phyloP scores from a whole-genome alignment of 2,888 invertebrate species.

The Parnassius mnemosyne region DNA sequence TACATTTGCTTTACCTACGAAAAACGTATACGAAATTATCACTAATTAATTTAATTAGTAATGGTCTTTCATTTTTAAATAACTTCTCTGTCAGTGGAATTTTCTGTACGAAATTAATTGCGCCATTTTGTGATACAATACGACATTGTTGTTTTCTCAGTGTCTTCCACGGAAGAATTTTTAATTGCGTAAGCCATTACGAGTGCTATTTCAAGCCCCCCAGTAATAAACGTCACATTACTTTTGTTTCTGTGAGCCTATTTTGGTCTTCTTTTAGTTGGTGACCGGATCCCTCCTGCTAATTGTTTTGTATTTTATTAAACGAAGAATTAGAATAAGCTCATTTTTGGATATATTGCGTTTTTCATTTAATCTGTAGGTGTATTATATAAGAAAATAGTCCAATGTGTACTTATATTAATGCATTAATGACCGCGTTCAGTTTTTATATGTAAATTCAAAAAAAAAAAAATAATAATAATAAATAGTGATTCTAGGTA shows the following conservation, averaged over 20 bases:
- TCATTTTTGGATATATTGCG: not conserved
- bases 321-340: not conserved
- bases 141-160: slow-evolving; percentile 11
- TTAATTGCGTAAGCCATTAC: slow-evolving; percentile 30
- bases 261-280: slow-evolving; percentile 14
- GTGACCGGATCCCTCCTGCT: slow-evolving; percentile 1
- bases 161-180: slow-evolving; percentile 26
- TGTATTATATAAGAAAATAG: not conserved
- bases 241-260: slow-evolving; percentile 24
- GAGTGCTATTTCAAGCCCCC: slow-evolving; percentile 17
- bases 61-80: not conserved
- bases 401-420: too few species aligned
- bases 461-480: too few species aligned
- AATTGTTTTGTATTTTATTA: slow-evolving; percentile 10
- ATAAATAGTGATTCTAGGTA: too few species aligned
- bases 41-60: too few species aligned
- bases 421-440: too few species aligned
- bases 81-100: not conserved
- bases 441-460: too few species aligned
- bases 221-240: slow-evolving; percentile 26
- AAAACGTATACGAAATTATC: too few species aligned
- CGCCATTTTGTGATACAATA: slow-evolving; percentile 15
- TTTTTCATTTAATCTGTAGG: not conserved
- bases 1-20: too few species aligned
- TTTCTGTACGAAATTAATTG: slow-evolving; percentile 20